A percentile compares a stretch with the other conserved stretches of the same genome.
Evolutionary conservation across 2,113 vertebrate species (phyloP).

Genomic region (Parus major): DNA sequence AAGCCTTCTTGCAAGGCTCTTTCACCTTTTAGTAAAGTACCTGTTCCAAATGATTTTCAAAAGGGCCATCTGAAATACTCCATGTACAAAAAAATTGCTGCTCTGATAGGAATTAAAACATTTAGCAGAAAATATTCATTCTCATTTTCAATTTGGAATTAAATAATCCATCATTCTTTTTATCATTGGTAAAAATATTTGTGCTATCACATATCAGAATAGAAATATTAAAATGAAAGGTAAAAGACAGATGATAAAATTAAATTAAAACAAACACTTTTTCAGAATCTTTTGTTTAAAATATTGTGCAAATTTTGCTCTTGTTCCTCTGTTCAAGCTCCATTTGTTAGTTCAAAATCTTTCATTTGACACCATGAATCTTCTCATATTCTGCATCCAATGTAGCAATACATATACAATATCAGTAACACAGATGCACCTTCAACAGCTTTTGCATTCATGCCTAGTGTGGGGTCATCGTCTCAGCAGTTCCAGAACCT

Average conservation of each 20-base stretch:
- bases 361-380: background rate
- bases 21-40: background rate
- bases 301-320: background rate
- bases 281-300: background rate
- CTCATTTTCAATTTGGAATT: background rate
- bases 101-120: background rate
- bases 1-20: background rate
- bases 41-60: background rate
- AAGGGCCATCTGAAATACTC: background rate
- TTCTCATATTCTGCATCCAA: background rate
- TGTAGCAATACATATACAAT: fast-evolving
- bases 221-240: background rate
- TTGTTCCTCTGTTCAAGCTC: background rate
- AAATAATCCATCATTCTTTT: background rate
- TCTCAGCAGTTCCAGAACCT: background rate
- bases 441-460: background rate
- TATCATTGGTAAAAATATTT: background rate
- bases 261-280: background rate
- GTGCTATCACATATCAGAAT: background rate
- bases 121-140: background rate
- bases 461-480: background rate
- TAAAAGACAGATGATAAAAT: background rate
- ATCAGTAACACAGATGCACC: background rate
- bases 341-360: background rate
- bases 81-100: background rate